Percentiles rank a stretch among this genome's conserved stretches.
These are phyloP conservation scores for Pyrrhura leucotis DNA, from an alignment of 2,797 vertebrate genomes.

Conservation along the genomic window DNA sequence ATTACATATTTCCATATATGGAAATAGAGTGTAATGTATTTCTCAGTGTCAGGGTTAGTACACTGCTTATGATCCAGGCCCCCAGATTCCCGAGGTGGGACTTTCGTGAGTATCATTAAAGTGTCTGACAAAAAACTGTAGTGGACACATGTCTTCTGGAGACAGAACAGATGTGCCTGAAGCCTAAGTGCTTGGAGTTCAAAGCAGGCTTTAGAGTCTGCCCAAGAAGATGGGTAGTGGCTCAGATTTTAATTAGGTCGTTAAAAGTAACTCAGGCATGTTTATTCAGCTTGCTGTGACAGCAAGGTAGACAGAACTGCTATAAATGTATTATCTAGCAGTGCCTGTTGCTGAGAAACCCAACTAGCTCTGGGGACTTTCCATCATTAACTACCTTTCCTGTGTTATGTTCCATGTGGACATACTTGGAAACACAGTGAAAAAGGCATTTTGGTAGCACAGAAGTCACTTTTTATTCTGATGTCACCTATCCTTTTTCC, in stretches of 20 bases:
- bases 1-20: background rate
- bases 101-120: background rate
- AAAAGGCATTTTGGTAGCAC: background rate
- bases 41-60: background rate
- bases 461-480: background rate
- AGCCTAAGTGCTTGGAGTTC: background rate
- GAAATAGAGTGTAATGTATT: background rate
- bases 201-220: background rate
- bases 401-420: background rate
- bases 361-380: background rate
- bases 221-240: background rate
- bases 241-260: background rate
- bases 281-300: background rate
- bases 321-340: background rate
- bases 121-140: background rate
- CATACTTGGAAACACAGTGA: background rate
- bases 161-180: background rate
- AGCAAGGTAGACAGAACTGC: background rate
- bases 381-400: background rate
- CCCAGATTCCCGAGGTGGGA: background rate
- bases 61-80: background rate
- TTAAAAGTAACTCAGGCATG: background rate
- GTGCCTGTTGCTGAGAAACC: background rate
- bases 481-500: background rate
- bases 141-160: background rate